These are phyloP conservation scores for Limonius californicus DNA, from an alignment of 1,140 invertebrate genomes.

Conservation along the genomic window DNA sequence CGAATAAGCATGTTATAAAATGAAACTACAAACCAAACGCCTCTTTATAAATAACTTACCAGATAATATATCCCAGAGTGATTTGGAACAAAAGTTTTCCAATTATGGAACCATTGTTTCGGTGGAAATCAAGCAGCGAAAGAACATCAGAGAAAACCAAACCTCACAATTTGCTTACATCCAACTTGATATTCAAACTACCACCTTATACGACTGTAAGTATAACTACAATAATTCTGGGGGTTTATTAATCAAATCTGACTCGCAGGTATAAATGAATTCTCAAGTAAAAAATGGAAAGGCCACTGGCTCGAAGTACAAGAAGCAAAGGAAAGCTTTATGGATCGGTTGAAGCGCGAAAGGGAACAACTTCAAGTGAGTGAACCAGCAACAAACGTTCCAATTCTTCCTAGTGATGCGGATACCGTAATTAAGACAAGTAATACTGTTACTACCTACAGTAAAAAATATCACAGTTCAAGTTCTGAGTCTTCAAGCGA, in stretches of 20 bases:
- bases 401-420: neutral
- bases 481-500: constrained; percentile 22
- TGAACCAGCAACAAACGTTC: neutral
- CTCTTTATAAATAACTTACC: constrained; percentile 41
- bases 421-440: neutral
- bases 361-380: constrained; percentile 23
- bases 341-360: constrained; percentile 45
- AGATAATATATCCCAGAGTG: constrained; percentile 28
- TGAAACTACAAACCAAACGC: constrained; percentile 9
- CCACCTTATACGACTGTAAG: constrained; percentile 42
- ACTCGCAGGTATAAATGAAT: constrained; percentile 40
- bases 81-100: constrained; percentile 31
- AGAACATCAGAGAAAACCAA: constrained; percentile 31
- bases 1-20: neutral
- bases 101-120: constrained; percentile 35
- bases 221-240: constrained; percentile 12
- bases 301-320: constrained; percentile 37
- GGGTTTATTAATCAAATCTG: constrained; percentile 19
- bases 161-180: constrained; percentile 43
- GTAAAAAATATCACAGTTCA: constrained; percentile 16
- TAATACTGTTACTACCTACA: neutral
- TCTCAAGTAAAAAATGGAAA: constrained; percentile 31
- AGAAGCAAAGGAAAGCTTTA: constrained; percentile 46
- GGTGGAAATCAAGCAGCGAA: constrained; percentile 40
- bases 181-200: constrained; percentile 36